Evolutionary conservation across 2,797 vertebrate species (phyloP).

Genomic region (Sebastes kiyomatsui): DNA sequence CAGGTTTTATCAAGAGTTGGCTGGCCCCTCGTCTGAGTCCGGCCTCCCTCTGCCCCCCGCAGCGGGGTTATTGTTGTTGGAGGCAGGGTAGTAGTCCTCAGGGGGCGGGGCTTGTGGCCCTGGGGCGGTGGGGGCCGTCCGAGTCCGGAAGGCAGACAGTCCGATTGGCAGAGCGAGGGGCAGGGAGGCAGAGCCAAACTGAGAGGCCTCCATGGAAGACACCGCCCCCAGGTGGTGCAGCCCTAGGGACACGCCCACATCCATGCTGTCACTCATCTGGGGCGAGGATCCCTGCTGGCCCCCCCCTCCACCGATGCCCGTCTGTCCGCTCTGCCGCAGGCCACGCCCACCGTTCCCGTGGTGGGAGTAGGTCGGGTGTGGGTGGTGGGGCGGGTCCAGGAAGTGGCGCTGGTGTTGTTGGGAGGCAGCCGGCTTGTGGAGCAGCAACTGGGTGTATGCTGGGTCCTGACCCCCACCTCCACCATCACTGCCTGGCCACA

Average conservation of each 20-base stretch:
- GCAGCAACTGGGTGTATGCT: conserved; percentile 89
- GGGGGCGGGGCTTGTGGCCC: conserved; percentile 82
- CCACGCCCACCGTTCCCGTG: conserved; percentile 84
- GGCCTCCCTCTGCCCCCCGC: conserved; percentile 84
- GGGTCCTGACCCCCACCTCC: conserved; percentile 85
- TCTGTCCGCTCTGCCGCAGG: conserved; percentile 82
- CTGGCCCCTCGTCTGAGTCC: conserved; percentile 88
- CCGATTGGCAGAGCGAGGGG: conserved; percentile 91
- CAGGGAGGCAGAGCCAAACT: conserved; percentile 90
- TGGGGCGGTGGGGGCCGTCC: conserved; percentile 86
- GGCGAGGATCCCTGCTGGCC: conserved; percentile 85
- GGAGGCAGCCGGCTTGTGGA: conserved; percentile 88
- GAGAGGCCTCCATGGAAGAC: conserved; percentile 91
- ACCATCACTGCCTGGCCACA: conserved; percentile 92
- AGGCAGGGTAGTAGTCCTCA: conserved; percentile 88
- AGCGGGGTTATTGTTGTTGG: conserved; percentile 88
- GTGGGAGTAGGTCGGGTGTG: conserved; percentile 87
- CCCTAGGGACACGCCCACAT: conserved; percentile 87
- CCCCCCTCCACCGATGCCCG: conserved; percentile 69
- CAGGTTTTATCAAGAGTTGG: conserved; percentile 96
- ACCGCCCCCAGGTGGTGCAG: conserved; percentile 85
- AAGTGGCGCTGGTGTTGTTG: conserved; percentile 88
- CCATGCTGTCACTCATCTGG: conserved; percentile 90
- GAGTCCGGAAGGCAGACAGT: conserved; percentile 96
- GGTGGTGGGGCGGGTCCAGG: conserved; percentile 86